Percentiles rank a stretch among this genome's conserved stretches.
phyloP scores from a whole-genome alignment of 2,888 invertebrate species.

The Acholoe squamosa region DNA sequence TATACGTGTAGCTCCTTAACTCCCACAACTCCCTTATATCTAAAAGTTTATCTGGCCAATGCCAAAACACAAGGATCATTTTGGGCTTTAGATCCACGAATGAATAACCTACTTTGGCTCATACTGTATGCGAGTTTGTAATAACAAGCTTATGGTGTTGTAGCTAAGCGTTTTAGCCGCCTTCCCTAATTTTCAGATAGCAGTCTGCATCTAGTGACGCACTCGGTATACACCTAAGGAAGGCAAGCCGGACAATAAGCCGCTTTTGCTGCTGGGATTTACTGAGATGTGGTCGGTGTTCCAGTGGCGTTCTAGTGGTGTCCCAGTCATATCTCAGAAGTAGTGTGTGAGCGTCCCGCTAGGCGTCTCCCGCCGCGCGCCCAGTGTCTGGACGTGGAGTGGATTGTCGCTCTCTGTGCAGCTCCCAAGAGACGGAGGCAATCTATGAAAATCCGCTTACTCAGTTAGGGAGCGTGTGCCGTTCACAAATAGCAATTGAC shows the following conservation, averaged over 20 bases:
- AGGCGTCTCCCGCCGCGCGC: background rate
- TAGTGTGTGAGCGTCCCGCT: slow-evolving; percentile 1
- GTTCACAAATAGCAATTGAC: slow-evolving; percentile 45
- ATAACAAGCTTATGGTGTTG: background rate
- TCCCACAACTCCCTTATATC: too few species aligned
- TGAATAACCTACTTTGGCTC: slow-evolving; percentile 28
- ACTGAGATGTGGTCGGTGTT: background rate
- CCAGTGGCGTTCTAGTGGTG: background rate
- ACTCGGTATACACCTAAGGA: background rate
- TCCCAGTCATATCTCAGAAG: background rate
- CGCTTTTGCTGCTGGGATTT: background rate
- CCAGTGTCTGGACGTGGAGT: slow-evolving; percentile 11
- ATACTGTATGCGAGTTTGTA: slow-evolving; percentile 10
- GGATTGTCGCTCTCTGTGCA: slow-evolving; percentile 30
- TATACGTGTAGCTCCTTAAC: too few species aligned
- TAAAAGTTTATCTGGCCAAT: too few species aligned
- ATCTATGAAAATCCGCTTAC: slow-evolving; percentile 50
- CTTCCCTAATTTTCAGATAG: slow-evolving; percentile 32
- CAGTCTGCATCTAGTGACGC: background rate
- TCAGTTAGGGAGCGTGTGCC: slow-evolving; percentile 30
- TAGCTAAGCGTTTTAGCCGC: slow-evolving; percentile 28
- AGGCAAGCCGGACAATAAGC: background rate
- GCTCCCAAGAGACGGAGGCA: slow-evolving; percentile 18
- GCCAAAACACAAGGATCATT: too few species aligned
- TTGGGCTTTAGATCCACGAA: background rate